These are phyloP conservation scores for Dicycla oo DNA, from an alignment of 2,888 invertebrate species.

Conservation along the genomic window DNA sequence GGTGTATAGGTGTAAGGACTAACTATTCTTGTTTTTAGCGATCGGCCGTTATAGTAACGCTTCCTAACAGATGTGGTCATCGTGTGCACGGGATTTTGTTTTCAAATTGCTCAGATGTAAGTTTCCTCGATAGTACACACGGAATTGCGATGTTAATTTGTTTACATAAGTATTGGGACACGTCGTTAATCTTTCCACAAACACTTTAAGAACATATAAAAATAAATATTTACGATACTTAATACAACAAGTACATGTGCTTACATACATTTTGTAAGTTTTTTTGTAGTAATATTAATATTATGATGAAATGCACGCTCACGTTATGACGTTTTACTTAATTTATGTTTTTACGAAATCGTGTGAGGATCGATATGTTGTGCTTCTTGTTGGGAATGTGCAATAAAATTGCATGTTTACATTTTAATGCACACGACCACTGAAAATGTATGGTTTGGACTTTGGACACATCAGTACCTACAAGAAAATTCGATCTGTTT, in stretches of 20 bases:
- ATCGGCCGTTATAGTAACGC: no score
- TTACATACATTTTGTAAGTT: conserved; percentile 17
- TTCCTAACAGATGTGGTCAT: no score
- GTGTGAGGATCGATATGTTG: conserved; percentile 1
- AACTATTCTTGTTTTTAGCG: no score
- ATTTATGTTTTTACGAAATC: conserved; percentile 50
- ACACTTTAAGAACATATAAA: conserved; percentile 40
- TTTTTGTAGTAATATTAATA: conserved; percentile 29
- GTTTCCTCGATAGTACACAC: no score
- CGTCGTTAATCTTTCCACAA: conserved; percentile 40
- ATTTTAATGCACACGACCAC: conserved; percentile 9
- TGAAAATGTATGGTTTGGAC: no score
- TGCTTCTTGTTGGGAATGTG: conserved; percentile 14
- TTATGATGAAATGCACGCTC: conserved; percentile 25
- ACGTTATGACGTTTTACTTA: conserved; percentile 19
- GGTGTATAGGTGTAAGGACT: no score
- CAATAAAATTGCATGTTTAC: conserved; percentile 17
- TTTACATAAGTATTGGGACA: conserved; percentile 40
- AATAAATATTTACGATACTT: conserved; percentile 46
- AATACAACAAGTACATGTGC: conserved; percentile 8
- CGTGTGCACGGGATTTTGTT: no score
- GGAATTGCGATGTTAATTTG: conserved; percentile 11
- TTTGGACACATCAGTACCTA: no score
- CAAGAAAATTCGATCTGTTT: no score
- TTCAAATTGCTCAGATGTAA: no score